Conservation (phyloP, 2,113 vertebrate species). For the Danio rerio region DNA sequence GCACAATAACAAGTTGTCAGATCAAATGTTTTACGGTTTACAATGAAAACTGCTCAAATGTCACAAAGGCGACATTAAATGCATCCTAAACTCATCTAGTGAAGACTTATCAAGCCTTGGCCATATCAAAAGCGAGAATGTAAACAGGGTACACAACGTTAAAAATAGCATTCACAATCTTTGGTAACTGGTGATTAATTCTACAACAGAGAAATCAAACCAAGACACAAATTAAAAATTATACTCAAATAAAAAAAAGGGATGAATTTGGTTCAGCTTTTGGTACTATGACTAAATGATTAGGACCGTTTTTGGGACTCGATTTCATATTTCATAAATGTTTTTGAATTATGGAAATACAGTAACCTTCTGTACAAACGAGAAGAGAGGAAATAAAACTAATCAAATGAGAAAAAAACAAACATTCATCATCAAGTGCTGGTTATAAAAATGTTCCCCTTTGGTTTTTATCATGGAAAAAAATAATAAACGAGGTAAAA, state of each 20-base stretch:
- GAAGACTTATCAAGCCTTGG: conserved; percentile 42
- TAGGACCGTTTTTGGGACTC: conserved; percentile 17
- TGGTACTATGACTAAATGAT: conserved; percentile 14
- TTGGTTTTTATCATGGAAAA: conserved; percentile 53
- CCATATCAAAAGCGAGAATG: conserved; percentile 49
- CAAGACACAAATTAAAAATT: conserved; percentile 21
- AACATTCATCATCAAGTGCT: conserved; percentile 60
- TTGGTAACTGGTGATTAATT: conserved; percentile 53
- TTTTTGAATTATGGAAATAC: conserved; percentile 26
- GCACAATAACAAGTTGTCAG: conserved; percentile 4
- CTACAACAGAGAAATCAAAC: conserved; percentile 31
- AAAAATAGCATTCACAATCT: conserved; percentile 57
- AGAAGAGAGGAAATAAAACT: conserved; percentile 27
- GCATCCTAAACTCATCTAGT: background rate
- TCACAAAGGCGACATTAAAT: conserved; percentile 7
- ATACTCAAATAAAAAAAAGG: conserved; percentile 32
- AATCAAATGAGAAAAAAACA: conserved; percentile 22
- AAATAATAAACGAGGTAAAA: conserved; percentile 36
- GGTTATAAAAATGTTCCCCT: conserved; percentile 61
- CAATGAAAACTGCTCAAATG: conserved; percentile 20
- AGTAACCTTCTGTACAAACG: conserved; percentile 58
- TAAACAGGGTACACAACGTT: conserved; percentile 57
- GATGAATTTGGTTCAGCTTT: conserved; percentile 41
- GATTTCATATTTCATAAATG: background rate
- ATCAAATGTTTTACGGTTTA: conserved; percentile 38